Conservation (phyloP, 2,797 vertebrate genomes). For the Knipowitschia caucasica region DNA sequence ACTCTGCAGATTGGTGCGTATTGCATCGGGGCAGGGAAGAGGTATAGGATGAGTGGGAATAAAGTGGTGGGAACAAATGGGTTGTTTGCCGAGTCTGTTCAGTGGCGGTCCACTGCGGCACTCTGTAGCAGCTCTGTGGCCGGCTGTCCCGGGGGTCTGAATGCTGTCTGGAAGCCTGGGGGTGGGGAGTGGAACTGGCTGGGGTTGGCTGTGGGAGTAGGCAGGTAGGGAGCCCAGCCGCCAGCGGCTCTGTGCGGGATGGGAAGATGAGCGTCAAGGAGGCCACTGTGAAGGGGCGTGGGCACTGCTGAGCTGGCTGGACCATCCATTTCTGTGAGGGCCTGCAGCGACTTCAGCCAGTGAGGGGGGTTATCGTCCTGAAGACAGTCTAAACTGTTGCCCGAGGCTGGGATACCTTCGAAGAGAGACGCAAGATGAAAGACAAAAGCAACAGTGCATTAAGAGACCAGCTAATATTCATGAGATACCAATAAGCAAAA, state of each 20-base stretch:
- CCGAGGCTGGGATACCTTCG: constrained; percentile 91
- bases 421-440: background rate
- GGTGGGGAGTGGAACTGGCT: constrained; percentile 94
- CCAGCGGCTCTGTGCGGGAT: constrained; percentile 94
- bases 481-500: background rate
- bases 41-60: constrained; percentile 61
- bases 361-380: constrained; percentile 99
- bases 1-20: constrained; percentile 76
- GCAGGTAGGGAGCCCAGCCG: constrained; percentile 89
- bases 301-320: constrained; percentile 79
- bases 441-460: constrained; percentile 5
- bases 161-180: constrained; percentile 97
- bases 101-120: constrained; percentile 96
- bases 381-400: constrained; percentile 96
- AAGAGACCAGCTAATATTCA: constrained; percentile 11
- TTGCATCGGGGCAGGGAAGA: constrained; percentile 37
- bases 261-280: constrained; percentile 84
- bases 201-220: constrained; percentile 87
- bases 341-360: constrained; percentile 98
- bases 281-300: constrained; percentile 82
- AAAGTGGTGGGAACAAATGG: constrained; percentile 59
- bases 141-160: constrained; percentile 97
- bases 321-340: constrained; percentile 97
- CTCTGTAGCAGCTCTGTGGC: constrained; percentile 99
- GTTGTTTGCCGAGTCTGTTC: constrained; percentile 78